Base-by-base conservation (phyloP, 2,888 invertebrate species). In the Acanthacorydalis orientalis region DNA sequence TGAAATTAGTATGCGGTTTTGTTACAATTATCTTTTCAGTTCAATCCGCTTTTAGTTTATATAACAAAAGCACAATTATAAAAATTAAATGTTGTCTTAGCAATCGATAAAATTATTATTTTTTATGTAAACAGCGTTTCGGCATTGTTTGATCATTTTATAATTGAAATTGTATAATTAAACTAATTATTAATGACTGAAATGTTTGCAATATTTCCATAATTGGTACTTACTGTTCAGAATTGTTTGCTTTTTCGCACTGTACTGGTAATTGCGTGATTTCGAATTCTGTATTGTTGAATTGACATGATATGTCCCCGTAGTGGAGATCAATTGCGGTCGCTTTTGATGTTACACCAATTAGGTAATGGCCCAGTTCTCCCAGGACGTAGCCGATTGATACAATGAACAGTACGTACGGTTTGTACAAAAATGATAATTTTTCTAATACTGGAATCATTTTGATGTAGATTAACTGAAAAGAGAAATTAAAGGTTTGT, bases 271-370 rank as follows among this genome's bases (percentile, higher is more conserved):
- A 59, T 1, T 74, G 67, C 34, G 64, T 64, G 9, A 75, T 57
- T 15, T 66, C 60, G 51, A 72, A 71, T 15, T 75, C 70, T 7
- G 75, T 70, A 11, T 74, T 72, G 62, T 86, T 86, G 51, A 86
- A 72, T 66, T 86, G 83, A 59, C 90, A 91, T 1, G 85, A 72
- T 57, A 83, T 82, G 65, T 90, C 90, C 8, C 90, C 90, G 57
- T 86, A 91, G 61, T 85, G 83, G 46, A 90, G 69, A 60, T 87
- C 88, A 15, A 79, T 79, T 2, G 89, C 88, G 38, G 87, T 85
- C 56, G 83, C 83, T 62, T 88, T 86, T 47, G 87, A 88, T 47
- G 89, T 89, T 4, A 87, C 87, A 66, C 88, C 88, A 55, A 90
- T 87, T 52, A 90, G 70, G 64, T 88, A 90, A 64, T 90, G 90